phyloP scores from a whole-genome alignment of 2,113 vertebrate genomes.

The Oplegnathus fasciatus region DNA sequence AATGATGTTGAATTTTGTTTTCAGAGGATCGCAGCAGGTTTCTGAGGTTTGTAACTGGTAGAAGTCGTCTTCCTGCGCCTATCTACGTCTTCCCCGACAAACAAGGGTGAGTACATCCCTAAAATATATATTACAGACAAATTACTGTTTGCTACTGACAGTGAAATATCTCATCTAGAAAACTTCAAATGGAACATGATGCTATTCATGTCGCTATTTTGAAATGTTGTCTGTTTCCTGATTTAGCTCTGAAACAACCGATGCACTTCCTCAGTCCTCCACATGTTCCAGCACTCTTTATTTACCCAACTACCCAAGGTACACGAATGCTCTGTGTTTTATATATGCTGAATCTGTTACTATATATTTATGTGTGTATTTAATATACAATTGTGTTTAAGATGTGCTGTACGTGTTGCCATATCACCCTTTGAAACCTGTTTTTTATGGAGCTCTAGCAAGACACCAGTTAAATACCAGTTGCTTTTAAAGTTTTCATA shows the following conservation, averaged over 20 bases:
- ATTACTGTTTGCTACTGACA: neutral
- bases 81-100: slow-evolving; percentile 98
- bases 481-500: neutral
- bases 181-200: neutral
- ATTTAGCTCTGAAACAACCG: slow-evolving; percentile 93
- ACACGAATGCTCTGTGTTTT: slow-evolving; percentile 24
- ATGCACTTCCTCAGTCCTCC: slow-evolving; percentile 95
- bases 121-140: neutral
- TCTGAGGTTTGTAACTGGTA: slow-evolving; percentile 96
- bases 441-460: neutral
- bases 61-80: slow-evolving; percentile 96
- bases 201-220: neutral
- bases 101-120: slow-evolving; percentile 86
- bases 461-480: neutral
- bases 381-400: neutral
- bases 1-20: slow-evolving; percentile 30
- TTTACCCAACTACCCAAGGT: slow-evolving; percentile 96
- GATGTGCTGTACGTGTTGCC: neutral
- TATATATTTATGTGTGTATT: neutral
- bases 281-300: slow-evolving; percentile 98
- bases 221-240: slow-evolving; percentile 3
- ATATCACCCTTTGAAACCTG: neutral
- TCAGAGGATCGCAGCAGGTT: slow-evolving; percentile 98
- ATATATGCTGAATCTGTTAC: neutral
- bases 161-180: neutral